Conservation (phyloP, 2,113 vertebrate genomes). For the Coptodon rendalli region DNA sequence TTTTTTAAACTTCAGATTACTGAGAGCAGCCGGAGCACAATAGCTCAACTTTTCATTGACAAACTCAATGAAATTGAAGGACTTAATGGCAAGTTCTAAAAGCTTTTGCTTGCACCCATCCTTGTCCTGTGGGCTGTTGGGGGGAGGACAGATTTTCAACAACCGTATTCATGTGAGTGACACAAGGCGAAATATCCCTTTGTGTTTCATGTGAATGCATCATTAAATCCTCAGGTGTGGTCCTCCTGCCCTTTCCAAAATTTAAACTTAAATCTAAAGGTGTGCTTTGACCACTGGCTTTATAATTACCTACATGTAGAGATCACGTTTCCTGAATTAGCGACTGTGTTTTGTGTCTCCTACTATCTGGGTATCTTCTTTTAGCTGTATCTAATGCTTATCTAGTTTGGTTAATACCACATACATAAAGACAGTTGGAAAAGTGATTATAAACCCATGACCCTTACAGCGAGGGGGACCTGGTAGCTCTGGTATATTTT, state of each 20-base stretch:
- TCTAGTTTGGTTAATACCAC: not conserved
- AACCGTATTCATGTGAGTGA: not conserved
- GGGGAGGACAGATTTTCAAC: not conserved
- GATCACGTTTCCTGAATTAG: not conserved
- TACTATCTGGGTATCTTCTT: not conserved
- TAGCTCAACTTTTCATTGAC: not conserved
- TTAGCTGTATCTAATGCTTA: not conserved
- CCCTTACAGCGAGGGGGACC: not conserved
- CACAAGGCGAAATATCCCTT: not conserved
- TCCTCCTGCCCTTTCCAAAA: not conserved
- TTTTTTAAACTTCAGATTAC: not conserved
- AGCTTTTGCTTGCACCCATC: not conserved
- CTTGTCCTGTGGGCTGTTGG: not conserved
- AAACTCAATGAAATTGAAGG: not conserved
- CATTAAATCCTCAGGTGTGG: not conserved
- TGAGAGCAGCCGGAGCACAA: not conserved
- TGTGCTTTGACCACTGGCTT: not conserved
- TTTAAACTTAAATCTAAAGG: not conserved
- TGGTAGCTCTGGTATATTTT: not conserved
- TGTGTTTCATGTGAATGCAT: not conserved
- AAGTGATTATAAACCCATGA: not conserved
- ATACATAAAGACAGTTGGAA: not conserved
- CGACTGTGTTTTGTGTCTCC: rapidly evolving
- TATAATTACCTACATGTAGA: not conserved
- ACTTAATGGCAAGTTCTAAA: not conserved